Evolutionary conservation across 2,888 invertebrate species (phyloP), one percentile per base, ranked within the genome.

Genomic region (Selenia dentaria): DNA sequence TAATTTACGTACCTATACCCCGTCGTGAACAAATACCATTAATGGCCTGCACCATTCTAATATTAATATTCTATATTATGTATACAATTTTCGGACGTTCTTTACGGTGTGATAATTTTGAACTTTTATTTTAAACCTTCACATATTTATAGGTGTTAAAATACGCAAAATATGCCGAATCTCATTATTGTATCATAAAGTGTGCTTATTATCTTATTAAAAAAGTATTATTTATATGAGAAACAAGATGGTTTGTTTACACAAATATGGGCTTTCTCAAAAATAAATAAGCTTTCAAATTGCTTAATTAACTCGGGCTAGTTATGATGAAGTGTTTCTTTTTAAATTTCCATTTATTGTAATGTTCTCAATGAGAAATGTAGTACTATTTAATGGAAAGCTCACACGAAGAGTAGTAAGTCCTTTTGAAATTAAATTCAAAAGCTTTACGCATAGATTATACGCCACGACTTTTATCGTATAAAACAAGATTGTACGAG

Each of bases 101-200:
- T n/a, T 16, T 25, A 34, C 71, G 65, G 77, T 82, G 78, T 80
- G 27, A 73, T 31, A 34, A 14, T 9, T 29, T 28, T 27, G 45
- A 50, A 29, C 51, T 57, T 57, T 61, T 60, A 67, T 67, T 58
- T 57, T 51, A 59, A 68, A 54, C 72, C 76, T 72, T 77, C 70
- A 68, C 70, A 78, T 74, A 71, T 64, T 71, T 64, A 51, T 54
- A 77, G 74, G 80, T 82, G 81, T 77, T 64, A 77, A 82, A 72
- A 57, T 68, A 74, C 74, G 64, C 60, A 63, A 71, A 73, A 64
- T 67, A 74, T 65, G 62, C 53, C 52, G 57, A 54, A 52, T 41
- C 66, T 68, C 57, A 60, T 74, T 68, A 72, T 55, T 33, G 39
- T 61, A 59, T 60, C 58, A 58, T 60, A 61, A 49, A 31, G 45